A percentile compares a stretch with the other conserved stretches of the same genome.
Evolutionary conservation across 2,113 vertebrate genomes (phyloP).

Genomic region (Casuarius casuarius): DNA sequence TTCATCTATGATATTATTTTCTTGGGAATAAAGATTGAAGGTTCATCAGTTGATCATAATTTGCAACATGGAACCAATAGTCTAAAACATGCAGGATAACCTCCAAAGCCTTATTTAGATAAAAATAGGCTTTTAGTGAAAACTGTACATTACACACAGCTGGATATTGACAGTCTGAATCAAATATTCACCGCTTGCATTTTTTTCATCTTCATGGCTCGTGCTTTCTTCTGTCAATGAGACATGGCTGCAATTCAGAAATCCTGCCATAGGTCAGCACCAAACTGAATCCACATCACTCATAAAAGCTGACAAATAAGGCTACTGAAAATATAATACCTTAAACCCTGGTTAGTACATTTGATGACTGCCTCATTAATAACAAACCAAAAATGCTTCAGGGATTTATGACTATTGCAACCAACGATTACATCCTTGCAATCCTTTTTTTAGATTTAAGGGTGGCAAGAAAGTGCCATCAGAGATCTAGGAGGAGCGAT

Average conservation of each 20-base stretch:
- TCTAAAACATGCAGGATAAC: neutral
- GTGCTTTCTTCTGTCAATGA: neutral
- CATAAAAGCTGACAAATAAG: neutral
- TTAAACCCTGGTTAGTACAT: neutral
- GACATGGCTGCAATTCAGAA: neutral
- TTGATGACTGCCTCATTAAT: constrained; percentile 12
- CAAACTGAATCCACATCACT: neutral
- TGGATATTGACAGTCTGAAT: neutral
- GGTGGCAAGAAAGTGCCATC: neutral
- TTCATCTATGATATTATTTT: neutral
- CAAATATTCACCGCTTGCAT: neutral
- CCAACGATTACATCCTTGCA: neutral
- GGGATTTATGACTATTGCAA: constrained; percentile 27
- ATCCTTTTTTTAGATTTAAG: constrained; percentile 20
- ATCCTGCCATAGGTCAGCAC: neutral
- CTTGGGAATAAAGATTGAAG: neutral
- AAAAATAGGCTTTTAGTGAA: neutral
- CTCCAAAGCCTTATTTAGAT: neutral
- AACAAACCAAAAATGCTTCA: neutral
- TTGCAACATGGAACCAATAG: neutral
- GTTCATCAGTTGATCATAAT: neutral
- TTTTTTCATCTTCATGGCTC: neutral
- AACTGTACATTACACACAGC: neutral
- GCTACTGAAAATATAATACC: neutral
- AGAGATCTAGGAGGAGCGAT: neutral